Conservation (phyloP, 2,113 vertebrate genomes). For the Tenrec ecaudatus region DNA sequence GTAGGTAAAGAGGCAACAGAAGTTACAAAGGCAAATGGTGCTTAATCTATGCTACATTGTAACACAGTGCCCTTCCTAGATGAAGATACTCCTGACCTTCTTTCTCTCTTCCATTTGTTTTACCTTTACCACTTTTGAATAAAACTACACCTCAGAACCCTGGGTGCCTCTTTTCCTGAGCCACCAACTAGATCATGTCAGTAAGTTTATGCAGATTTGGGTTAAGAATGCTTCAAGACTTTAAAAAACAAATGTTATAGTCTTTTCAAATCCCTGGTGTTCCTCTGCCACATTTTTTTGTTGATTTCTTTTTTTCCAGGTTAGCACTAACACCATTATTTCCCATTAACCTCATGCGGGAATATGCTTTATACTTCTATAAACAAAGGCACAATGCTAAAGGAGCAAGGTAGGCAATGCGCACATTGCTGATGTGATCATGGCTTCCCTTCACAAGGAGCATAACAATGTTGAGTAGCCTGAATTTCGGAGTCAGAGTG, state of each 20-base stretch:
- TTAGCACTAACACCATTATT: neutral
- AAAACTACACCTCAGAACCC: neutral
- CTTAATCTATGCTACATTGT: neutral
- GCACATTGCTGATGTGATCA: neutral
- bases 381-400: neutral
- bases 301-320: neutral
- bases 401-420: rapidly evolving
- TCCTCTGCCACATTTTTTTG: neutral
- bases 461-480: neutral
- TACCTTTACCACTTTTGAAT: neutral
- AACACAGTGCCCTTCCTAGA: neutral
- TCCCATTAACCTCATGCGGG: neutral
- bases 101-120: neutral
- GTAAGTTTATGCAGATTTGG: neutral
- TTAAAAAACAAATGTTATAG: neutral
- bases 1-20: neutral
- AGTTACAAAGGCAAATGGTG: neutral
- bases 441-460: neutral
- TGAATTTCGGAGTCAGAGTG: neutral
- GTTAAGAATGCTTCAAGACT: neutral
- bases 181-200: neutral
- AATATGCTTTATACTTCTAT: neutral
- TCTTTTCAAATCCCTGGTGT: neutral
- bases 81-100: neutral
- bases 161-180: neutral